These are phyloP conservation scores for Dione juno DNA, from an alignment of 2,888 invertebrate species.

Conservation along the genomic window DNA sequence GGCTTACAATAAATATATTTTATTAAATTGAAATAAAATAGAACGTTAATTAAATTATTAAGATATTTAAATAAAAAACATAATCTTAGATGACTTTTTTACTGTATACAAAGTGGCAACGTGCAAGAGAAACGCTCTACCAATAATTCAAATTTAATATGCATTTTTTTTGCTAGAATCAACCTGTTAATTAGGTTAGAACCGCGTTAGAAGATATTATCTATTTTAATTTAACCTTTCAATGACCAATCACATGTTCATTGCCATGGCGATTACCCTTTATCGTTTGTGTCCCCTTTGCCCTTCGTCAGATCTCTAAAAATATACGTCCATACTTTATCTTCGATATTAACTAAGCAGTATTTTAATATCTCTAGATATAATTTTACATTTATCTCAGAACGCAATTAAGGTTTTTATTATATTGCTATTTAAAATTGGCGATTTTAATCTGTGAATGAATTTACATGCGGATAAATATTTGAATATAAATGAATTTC, in stretches of 20 bases:
- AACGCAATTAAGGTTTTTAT: no score
- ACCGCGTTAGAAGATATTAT: slow-evolving; percentile 2
- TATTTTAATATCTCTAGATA: not conserved
- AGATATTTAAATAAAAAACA: no score
- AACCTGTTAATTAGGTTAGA: slow-evolving; percentile 17
- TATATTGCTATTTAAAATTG: no score
- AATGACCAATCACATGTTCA: slow-evolving; percentile 45
- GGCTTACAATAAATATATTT: no score
- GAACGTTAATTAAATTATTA: no score
- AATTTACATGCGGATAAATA: not conserved
- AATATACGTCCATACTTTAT: slow-evolving; percentile 51
- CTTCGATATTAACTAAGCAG: not conserved
- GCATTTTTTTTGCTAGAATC: not conserved
- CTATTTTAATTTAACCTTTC: slow-evolving; percentile 40
- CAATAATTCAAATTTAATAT: no score
- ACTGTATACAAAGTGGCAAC: no score
- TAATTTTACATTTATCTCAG: no score
- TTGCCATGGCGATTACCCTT: slow-evolving; percentile 51
- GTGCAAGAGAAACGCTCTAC: no score
- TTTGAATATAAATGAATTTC: not conserved
- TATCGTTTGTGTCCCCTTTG: slow-evolving; percentile 55
- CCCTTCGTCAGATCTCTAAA: slow-evolving; percentile 63
- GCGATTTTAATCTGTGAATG: no score
- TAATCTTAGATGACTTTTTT: no score
- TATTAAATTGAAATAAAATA: no score